phyloP scores from a whole-genome alignment of 2,888 invertebrate species.

The Entomobrya multifasciata region DNA sequence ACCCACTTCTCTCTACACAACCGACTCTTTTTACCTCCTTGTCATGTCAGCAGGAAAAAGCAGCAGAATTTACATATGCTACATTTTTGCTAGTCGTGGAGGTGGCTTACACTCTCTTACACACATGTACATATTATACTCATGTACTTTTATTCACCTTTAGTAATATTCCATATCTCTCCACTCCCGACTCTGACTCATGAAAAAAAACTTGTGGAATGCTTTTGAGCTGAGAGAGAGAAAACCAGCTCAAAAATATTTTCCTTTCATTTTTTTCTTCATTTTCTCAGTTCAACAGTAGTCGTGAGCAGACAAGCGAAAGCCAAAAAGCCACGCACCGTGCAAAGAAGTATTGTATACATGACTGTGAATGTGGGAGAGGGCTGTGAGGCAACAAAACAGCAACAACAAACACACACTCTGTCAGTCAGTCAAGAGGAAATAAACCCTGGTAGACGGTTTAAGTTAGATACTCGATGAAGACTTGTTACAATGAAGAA shows the following conservation, averaged over 20 bases:
- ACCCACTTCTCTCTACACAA: no score
- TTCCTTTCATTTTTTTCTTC: conserved; percentile 31
- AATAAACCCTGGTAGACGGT: no score
- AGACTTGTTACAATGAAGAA: no score
- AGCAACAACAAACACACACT: conserved; percentile 19
- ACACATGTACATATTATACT: neutral
- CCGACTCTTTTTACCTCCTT: conserved; percentile 1
- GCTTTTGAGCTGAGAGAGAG: conserved; percentile 1
- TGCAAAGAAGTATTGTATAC: conserved; percentile 33
- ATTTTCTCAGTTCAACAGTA: neutral
- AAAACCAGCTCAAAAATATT: conserved; percentile 27
- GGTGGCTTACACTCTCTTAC: neutral
- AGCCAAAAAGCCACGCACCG: conserved; percentile 25
- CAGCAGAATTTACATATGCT: conserved; percentile 35
- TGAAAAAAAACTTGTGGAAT: conserved; percentile 68
- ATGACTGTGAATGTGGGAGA: no score
- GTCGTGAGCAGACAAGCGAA: neutral
- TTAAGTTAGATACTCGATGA: no score
- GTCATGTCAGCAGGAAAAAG: conserved; percentile 29
- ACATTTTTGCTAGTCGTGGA: neutral
- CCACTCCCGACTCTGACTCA: neutral
- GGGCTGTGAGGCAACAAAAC: conserved; percentile 11
- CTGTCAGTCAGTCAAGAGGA: conserved; percentile 46
- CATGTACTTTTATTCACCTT: neutral
- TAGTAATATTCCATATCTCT: neutral